Evolutionary conservation across 1,140 invertebrate genomes (phyloP), one percentile per base, ranked within the genome.

Genomic region (Elymnias hypermnestra): DNA sequence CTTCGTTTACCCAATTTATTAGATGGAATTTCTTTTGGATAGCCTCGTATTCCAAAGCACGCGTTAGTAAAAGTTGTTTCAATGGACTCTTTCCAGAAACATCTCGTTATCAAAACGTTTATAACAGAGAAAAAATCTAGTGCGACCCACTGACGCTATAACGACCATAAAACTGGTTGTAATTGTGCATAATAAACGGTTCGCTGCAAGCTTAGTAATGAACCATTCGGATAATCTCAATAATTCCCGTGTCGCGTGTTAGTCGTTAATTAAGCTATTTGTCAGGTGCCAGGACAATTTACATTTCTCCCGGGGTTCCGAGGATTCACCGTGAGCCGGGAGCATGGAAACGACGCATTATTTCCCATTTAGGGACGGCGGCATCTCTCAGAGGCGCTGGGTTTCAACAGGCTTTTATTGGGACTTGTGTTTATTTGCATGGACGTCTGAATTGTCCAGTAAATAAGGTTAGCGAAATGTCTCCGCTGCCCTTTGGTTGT

Each of bases 221-320:
- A 72, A 59, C 61, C 60, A 71, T 74, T 71, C 57, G 64, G 67
- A 76, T 70, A 70, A 76, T 76, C 68, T 67, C 67, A 74, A 75
- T 77, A 73, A 77, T 62, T 76, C 72, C 61, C 62, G 58, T 64
- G 66, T 75, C 64, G 67, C 70, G 72, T 79, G 76, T 79, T 72
- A 65, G 64, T 58, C 65, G 76, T 84, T 85, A 85, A 85, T 85
- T 83, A 85, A 85, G 82, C 82, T 82, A 85, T 85, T 85, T 85
- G 82, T 85, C 82, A 77, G 72, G 67, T 72, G 70, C 51, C 63
- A 50, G 64, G 60, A 73, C 65, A 71, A 83, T 85, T 85, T 83
- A 83, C 76, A 83, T 83, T 79, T 85, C 76, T 76, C 65, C 62
- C 47, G 61, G 60, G 67, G 67, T 63, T 57, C 64, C 58, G 62